Evolutionary conservation across 2,888 invertebrate species (phyloP).

Genomic region (Pomacea canaliculata): DNA sequence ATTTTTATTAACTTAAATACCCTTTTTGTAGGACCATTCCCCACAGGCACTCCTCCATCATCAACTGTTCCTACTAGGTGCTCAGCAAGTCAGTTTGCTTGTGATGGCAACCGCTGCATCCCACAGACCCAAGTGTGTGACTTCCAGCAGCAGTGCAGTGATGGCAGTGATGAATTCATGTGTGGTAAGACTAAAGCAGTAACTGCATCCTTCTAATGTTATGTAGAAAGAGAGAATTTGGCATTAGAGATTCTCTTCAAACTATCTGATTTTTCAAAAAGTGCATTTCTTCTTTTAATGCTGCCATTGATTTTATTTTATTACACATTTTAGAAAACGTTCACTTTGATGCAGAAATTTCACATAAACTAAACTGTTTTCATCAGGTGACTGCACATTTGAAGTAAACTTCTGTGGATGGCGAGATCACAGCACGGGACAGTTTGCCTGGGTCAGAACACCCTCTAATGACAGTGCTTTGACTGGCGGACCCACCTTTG

Average conservation of each 20-base stretch:
- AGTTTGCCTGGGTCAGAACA: slow-evolving; percentile 47
- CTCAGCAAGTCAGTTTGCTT: slow-evolving; percentile 40
- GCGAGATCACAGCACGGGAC: slow-evolving; percentile 55
- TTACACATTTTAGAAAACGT: too few relatives aligned
- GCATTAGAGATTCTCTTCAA: too few relatives aligned
- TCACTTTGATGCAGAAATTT: too few relatives aligned
- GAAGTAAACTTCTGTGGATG: slow-evolving; percentile 61
- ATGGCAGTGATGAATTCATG: slow-evolving; percentile 55
- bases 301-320: too few relatives aligned
- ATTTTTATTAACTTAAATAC: too few relatives aligned
- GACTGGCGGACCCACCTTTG: slow-evolving; percentile 47
- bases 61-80: slow-evolving; percentile 52
- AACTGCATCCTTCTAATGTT: too few relatives aligned
- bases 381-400: slow-evolving; percentile 58
- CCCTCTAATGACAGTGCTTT: slow-evolving; percentile 26
- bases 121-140: slow-evolving; percentile 54
- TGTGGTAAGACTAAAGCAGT: slow-evolving; percentile 48
- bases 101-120: slow-evolving; percentile 48
- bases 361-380: too few relatives aligned
- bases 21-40: slow-evolving; percentile 32
- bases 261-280: too few relatives aligned
- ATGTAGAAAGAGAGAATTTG: too few relatives aligned
- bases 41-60: slow-evolving; percentile 43
- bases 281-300: too few relatives aligned
- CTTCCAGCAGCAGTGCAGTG: slow-evolving; percentile 51